Evolutionary conservation across 2,888 invertebrate species (phyloP), one percentile per base, ranked within the genome.

Genomic region (Sphaerophoria taeniata): DNA sequence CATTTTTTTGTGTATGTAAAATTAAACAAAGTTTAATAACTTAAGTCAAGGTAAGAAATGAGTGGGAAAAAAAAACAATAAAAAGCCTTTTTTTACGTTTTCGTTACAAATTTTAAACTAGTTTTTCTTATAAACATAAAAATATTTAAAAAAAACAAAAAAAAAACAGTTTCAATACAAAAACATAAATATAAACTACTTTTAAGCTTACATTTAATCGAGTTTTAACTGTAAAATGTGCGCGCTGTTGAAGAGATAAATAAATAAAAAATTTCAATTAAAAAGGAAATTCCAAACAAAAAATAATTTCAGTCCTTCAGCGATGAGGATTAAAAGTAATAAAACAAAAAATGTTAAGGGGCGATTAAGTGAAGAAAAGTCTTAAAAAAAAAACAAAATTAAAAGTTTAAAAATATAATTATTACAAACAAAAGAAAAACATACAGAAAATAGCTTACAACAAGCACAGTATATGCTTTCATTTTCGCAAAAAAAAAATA

Each of bases 401-500:
- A 11, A 71, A 49, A 6, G 58, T 70, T 70, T 55, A 70, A 73
- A 77, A 6, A 58, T 70, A 63, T 55, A 70, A 73, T 73, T 73
- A 77, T 39, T n/a, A n/a, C n/a, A n/a, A n/a, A n/a, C 45, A 69
- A 61, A 39, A 36, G 72, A 60, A 73, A 51, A 61, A 45, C 24
- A 16, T 58, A 24, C 36, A 58, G 51, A 49, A 51, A 53, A 67
- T 70, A 80, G 84, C 80, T 80, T 80, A 85, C 71, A 75, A 85
- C 81, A 85, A 81, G 85, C 85, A 85, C 81, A 51, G 75, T 77
- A 70, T 73, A 81, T 81, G 85, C 85, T 85, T 81, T 81, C 39
- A 85, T 81, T 85, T 85, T 73, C 81, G 85, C 85, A 81, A 77
- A 81, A 77, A 69, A 70, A 11, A 45, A 24, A 61, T 71, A 79